Conservation (phyloP, 2,113 vertebrate species). For the Percopsis transmontana region DNA sequence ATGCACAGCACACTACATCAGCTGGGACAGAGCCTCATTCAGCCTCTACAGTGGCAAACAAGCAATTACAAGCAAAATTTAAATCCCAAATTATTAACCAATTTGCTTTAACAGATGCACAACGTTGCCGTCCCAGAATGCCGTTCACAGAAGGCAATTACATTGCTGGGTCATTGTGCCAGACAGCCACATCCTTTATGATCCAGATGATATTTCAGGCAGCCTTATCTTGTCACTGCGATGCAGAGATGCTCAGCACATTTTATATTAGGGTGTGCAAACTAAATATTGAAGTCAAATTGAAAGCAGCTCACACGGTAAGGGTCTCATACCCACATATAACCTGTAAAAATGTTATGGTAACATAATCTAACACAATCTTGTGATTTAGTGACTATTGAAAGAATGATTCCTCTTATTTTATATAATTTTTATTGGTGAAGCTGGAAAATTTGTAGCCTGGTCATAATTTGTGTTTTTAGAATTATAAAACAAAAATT, state of each 20-base stretch:
- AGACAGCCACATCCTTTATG: not conserved
- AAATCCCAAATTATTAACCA: constrained; percentile 29
- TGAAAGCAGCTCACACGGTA: not conserved
- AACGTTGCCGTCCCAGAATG: constrained; percentile 20
- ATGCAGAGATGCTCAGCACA: constrained; percentile 11
- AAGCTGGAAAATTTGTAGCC: no score
- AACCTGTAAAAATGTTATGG: not conserved
- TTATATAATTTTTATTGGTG: no score
- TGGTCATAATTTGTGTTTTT: no score
- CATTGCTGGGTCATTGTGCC: constrained; percentile 16
- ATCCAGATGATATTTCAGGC: constrained; percentile 22
- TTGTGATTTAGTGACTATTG: not conserved
- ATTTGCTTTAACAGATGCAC: constrained; percentile 24
- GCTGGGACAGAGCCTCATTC: constrained; percentile 9
- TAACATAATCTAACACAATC: not conserved
- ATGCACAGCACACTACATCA: constrained; percentile 24
- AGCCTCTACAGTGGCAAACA: not conserved
- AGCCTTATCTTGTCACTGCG: constrained; percentile 27
- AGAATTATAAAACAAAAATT: no score
- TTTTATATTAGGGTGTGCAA: no score
- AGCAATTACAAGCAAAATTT: constrained; percentile 38
- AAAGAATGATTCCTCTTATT: not conserved
- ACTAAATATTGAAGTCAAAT: no score
- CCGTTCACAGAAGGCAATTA: constrained; percentile 33
- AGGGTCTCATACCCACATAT: not conserved